These are phyloP conservation scores for Callosobruchus maculatus DNA, from an alignment of 2,888 invertebrate species.

Conservation along the genomic window DNA sequence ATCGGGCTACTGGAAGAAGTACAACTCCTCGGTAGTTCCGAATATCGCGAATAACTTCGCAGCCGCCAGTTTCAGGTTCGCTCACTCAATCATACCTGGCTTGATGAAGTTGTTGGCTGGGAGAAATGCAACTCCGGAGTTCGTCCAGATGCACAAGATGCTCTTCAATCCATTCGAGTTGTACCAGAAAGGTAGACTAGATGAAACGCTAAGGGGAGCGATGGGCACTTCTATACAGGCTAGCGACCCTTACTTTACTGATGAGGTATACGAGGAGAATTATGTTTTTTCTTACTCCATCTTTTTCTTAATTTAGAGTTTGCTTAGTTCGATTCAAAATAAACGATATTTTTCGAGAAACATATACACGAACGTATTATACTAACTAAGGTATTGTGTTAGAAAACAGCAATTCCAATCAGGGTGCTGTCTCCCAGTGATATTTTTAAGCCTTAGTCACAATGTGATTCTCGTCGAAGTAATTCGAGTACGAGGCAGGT, in stretches of 20 bases:
- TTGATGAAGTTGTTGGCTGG: conserved; percentile 65
- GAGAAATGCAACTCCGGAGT: conserved; percentile 52
- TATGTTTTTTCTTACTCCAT: too few species aligned
- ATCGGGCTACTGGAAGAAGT: conserved; percentile 54
- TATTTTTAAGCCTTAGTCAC: too few species aligned
- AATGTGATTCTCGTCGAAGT: too few species aligned
- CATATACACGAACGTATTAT: too few species aligned
- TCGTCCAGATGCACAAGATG: conserved; percentile 73
- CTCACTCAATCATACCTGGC: conserved; percentile 79
- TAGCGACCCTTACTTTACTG: conserved; percentile 60
- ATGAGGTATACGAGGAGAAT: conserved; percentile 51
- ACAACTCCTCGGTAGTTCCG: conserved; percentile 67
- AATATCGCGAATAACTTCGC: conserved; percentile 82
- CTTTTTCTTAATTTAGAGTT: too few species aligned
- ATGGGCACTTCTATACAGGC: conserved; percentile 61
- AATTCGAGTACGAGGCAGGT: too few species aligned
- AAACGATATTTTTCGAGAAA: too few species aligned
- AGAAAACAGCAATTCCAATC: too few species aligned
- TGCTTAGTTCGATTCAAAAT: too few species aligned
- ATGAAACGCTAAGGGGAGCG: conserved; percentile 63
- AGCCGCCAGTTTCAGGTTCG: conserved; percentile 82
- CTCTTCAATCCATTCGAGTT: conserved; percentile 75
- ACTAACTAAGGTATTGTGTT: too few species aligned
- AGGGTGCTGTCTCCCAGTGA: too few species aligned
- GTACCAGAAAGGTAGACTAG: conserved; percentile 60